phyloP scores from a whole-genome alignment of 1,140 invertebrate genomes.

The Pseudomyrmex concolor region DNA sequence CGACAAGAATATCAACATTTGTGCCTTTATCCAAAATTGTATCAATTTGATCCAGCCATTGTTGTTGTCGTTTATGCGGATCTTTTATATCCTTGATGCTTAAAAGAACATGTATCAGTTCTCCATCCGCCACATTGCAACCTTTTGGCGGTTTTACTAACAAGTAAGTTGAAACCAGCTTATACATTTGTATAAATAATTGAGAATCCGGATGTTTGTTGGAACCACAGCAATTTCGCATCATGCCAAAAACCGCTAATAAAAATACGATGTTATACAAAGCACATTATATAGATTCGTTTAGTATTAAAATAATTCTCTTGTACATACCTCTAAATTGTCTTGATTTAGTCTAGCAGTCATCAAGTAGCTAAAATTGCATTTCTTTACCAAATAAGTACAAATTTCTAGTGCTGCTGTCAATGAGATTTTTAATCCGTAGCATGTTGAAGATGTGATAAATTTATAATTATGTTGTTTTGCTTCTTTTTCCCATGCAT shows the following conservation, averaged over 20 bases:
- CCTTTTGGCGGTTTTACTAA: conserved; percentile 19
- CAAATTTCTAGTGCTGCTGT: too few relatives aligned
- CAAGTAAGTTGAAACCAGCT: conserved; percentile 12
- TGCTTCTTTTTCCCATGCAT: too few relatives aligned
- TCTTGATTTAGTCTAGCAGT: too few relatives aligned
- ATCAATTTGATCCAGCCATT: conserved; percentile 20
- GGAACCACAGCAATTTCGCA: conserved; percentile 7
- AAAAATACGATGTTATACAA: neutral
- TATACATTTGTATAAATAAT: conserved; percentile 35
- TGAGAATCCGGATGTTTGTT: conserved; percentile 22
- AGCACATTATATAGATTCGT: neutral
- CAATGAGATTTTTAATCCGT: too few relatives aligned
- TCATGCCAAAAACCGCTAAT: conserved; percentile 41
- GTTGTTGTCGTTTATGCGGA: neutral
- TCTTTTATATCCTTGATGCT: conserved; percentile 19
- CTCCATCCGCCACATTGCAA: neutral
- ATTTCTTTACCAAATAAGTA: too few relatives aligned
- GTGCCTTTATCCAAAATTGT: neutral
- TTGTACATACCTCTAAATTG: too few relatives aligned
- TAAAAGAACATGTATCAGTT: conserved; percentile 23
- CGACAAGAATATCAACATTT: neutral
- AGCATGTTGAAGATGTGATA: too few relatives aligned
- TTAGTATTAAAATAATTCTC: neutral
- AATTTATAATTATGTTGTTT: too few relatives aligned
- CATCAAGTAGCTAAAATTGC: too few relatives aligned